Conservation (phyloP, 1,140 invertebrate species). For the Caenorhabditis briggsae region DNA sequence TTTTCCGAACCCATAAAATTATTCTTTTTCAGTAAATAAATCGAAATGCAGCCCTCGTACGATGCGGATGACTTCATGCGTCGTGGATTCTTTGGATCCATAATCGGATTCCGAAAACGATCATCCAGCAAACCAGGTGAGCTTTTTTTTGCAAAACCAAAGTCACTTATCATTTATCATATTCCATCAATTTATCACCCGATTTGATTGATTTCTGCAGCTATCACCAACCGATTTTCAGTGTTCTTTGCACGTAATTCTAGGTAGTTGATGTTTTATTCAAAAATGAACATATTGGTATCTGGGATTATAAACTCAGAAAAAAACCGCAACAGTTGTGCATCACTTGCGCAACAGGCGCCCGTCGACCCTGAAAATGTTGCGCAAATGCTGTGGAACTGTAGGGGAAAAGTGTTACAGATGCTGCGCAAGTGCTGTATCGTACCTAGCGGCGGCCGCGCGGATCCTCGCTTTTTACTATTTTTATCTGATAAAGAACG, state of each 20-base stretch:
- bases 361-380: no score
- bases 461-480: no score
- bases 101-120: slow-evolving; percentile 43
- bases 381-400: no score
- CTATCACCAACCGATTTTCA: slow-evolving; percentile 13
- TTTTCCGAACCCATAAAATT: background rate
- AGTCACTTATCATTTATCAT: background rate
- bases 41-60: slow-evolving; percentile 16
- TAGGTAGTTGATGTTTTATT: background rate
- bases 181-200: background rate
- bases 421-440: no score
- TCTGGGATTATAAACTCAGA: background rate
- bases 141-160: background rate
- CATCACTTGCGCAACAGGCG: no score
- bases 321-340: no score
- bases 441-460: no score
- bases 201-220: slow-evolving; percentile 31
- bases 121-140: slow-evolving; percentile 32
- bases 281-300: background rate
- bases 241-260: slow-evolving; percentile 34
- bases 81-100: slow-evolving; percentile 36
- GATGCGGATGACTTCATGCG: slow-evolving; percentile 48
- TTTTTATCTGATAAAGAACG: no score
- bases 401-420: no score
- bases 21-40: slow-evolving; percentile 14